phyloP scores from a whole-genome alignment of 2,113 vertebrate species.

The Eleginops maclovinus region DNA sequence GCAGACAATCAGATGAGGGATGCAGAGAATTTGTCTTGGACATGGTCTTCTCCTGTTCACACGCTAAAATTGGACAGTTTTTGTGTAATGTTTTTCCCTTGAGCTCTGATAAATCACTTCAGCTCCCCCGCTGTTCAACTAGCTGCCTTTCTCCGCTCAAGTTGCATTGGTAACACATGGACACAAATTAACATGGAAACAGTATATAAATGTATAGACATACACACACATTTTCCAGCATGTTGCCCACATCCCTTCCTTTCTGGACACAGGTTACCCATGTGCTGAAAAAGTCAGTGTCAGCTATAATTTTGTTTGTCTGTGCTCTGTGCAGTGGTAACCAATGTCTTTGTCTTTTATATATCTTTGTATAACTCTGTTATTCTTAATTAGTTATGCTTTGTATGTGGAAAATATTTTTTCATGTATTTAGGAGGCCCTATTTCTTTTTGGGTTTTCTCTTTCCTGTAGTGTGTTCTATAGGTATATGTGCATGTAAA shows the following conservation, averaged over 20 bases:
- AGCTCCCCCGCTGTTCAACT: neutral
- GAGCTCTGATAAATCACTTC: conserved; percentile 57
- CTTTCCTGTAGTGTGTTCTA: too few species aligned
- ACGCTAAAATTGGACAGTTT: conserved; percentile 63
- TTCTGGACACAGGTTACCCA: too few species aligned
- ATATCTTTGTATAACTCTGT: too few species aligned
- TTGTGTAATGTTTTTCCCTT: conserved; percentile 42
- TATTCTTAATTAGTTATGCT: too few species aligned
- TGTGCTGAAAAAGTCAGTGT: too few species aligned
- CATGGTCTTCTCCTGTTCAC: conserved; percentile 49
- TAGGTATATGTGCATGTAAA: too few species aligned
- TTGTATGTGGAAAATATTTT: too few species aligned
- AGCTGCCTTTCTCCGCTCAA: neutral
- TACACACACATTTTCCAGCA: neutral
- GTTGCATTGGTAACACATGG: neutral
- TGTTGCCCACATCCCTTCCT: neutral
- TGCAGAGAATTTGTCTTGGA: conserved; percentile 30
- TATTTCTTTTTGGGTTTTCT: too few species aligned
- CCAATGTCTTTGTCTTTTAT: too few species aligned
- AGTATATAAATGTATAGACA: neutral
- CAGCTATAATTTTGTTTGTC: too few species aligned
- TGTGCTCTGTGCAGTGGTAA: too few species aligned
- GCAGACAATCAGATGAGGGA: conserved; percentile 41
- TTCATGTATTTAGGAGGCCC: too few species aligned
- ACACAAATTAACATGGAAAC: neutral